Conservation (phyloP, 2,888 invertebrate species). For the Chaitophorus viminalis region DNA sequence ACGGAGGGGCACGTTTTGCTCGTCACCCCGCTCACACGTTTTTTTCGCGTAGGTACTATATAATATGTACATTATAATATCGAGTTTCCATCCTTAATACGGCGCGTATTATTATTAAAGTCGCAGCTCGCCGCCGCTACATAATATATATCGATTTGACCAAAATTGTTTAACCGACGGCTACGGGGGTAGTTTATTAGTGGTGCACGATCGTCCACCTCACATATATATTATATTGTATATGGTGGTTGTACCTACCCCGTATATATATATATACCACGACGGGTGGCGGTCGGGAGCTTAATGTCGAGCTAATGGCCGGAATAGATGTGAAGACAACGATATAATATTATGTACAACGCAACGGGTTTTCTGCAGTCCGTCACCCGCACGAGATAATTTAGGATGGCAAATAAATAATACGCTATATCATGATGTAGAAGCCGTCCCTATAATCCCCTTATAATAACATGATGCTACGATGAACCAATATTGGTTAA, state of each 20-base stretch:
- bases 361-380: too few species aligned
- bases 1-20: not conserved
- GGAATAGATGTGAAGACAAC: constrained; percentile 21
- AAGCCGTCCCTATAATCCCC: too few species aligned
- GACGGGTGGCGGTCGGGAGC: not conserved
- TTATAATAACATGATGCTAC: too few species aligned
- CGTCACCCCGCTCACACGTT: not conserved
- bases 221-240: too few species aligned
- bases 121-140: not conserved
- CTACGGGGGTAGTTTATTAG: constrained; percentile 22
- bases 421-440: too few species aligned
- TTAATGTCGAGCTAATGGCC: constrained; percentile 1
- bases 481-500: too few species aligned
- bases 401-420: too few species aligned
- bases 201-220: constrained; percentile 15
- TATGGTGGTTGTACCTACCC: too few species aligned
- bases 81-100: not conserved
- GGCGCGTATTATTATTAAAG: not conserved
- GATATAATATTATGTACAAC: too few species aligned
- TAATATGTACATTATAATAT: not conserved
- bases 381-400: too few species aligned
- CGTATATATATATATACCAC: too few species aligned
- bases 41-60: too few species aligned
- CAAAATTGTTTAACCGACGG: constrained; percentile 46
- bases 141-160: constrained; percentile 20